A percentile compares a stretch with the other conserved stretches of the same genome.
These are phyloP conservation scores for Sus cebifrons DNA, from an alignment of 2,797 vertebrate genomes.

Conservation along the genomic window DNA sequence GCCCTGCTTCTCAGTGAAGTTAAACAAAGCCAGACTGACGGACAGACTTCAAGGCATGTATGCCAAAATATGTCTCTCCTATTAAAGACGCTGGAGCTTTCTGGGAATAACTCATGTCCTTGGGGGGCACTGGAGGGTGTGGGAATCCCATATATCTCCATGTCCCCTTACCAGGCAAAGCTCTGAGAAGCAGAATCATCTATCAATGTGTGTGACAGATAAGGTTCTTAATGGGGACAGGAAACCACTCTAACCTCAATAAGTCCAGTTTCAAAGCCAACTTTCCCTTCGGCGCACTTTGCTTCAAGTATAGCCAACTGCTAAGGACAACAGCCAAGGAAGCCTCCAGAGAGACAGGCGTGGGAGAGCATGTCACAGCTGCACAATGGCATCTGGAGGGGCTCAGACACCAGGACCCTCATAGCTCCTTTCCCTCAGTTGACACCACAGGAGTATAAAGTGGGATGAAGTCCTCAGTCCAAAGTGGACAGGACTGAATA, in stretches of 20 bases:
- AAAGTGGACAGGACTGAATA: constrained; percentile 34
- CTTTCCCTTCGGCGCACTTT: constrained; percentile 79
- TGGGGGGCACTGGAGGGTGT: constrained; percentile 49
- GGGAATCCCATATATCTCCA: constrained; percentile 75
- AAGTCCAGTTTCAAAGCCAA: constrained; percentile 82
- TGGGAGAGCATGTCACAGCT: not conserved
- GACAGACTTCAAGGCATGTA: constrained; percentile 75
- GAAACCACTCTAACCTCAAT: constrained; percentile 86
- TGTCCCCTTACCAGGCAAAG: constrained; percentile 51
- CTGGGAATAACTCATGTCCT: constrained; percentile 79
- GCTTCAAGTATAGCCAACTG: constrained; percentile 59
- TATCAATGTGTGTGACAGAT: constrained; percentile 79
- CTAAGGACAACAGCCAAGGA: constrained; percentile 65
- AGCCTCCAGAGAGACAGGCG: not conserved
- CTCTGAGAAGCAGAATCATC: constrained; percentile 73
- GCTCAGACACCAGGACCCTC: not conserved
- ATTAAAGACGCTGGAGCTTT: constrained; percentile 73
- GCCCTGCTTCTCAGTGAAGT: constrained; percentile 73
- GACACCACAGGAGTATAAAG: not conserved
- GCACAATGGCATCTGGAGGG: not conserved
- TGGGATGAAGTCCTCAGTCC: not conserved
- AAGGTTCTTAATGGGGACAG: constrained; percentile 83
- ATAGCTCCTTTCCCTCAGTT: constrained; percentile 51
- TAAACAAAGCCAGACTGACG: constrained; percentile 81
- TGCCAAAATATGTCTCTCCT: constrained; percentile 69